Evolutionary conservation across 2,797 vertebrate genomes (phyloP), one percentile per base, ranked within the genome.

Genomic region (Crax fasciolata): DNA sequence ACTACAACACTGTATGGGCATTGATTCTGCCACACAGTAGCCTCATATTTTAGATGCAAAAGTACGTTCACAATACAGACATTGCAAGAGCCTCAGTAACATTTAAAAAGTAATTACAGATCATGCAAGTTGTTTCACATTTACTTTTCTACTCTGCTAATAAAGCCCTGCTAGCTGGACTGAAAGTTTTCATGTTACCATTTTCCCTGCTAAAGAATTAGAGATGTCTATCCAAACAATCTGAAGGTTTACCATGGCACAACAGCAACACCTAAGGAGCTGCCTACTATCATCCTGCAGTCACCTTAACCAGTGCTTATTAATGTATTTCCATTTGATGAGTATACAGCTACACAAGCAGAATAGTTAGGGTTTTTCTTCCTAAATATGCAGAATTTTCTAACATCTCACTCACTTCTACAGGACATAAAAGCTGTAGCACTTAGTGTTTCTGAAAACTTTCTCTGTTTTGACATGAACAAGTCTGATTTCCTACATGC

Each of bases 301-400:
- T 41, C 51, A 46, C 16, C 63, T 70, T n/a, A 17, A 16, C 41
- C 48, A 66, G 24, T 51, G 2, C 71, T 75, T 23, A 48, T 27
- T 1, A 24, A 15, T 0, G 0, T 9, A 16, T 54, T 74, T 61
- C 43, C 51, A 51, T 68, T 54, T 57, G 19, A 18, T n/a, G 66
- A 74, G 41, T 35, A 80, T 5, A 4, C 2, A 68, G n/a, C 30
- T 49, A 35, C 11, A 59, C 24, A n/a, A 1, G 11, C n/a, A 79
- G 32, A 87, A 77, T 2, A 58, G 28, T 39, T 21, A 51, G 15
- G 9, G 2, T 28, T 49, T 67, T 3, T 32, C 85, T 74, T 41
- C 43, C 48, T 35, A 55, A 73, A 66, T 9, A 7, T 8, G 27
- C 4, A 15, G 2, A 3, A 52, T 84, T 84, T 84, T 51, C 63